Evolutionary conservation across 2,888 invertebrate genomes (phyloP), one percentile per base, ranked within the genome.

Genomic region (Mimachlamys varia): DNA sequence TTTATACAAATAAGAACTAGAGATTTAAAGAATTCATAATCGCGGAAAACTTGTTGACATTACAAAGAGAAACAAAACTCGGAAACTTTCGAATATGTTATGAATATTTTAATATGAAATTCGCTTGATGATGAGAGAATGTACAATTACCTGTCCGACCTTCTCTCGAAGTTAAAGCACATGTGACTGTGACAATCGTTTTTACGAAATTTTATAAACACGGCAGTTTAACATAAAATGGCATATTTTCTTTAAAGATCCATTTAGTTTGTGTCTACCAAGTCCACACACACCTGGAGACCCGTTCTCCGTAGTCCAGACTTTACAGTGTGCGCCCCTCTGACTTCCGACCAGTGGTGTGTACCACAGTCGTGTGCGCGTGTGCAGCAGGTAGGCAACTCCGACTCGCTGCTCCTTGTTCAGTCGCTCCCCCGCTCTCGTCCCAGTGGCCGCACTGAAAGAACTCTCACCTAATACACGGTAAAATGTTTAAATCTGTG

Each of bases 91-190:
- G 33, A 27, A 13, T 27, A 12, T 5, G 76, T 12, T 27, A 76
- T 76, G 76, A 76, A 76, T 76, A 76, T 76, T 76, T 58, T 76
- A 76, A 76, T 76, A 33, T 76, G 76, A 76, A 15, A 76, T 76
- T 76, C 33, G 76, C 76, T 76, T 19, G 76, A 76, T 76, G 76
- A 76, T 76, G 27, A 76, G 76, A 76, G 76, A 76, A 76, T 76
- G 76, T 76, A 19, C 58, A 22, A 58, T 17, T 58, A 10, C 27
- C 12, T 27, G 76, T 13, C 27, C 27, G 27, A 33, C 27, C 33
- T 76, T 76, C 76, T 62, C 62, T 76, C 76, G 76, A 27, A 58
- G 58, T n/a, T 58, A 17, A 58, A 22, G 22, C 58, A 76, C 27
- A 33, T 27, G 76, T 10, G 27, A 33, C 33, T 62, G 7, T 62